Base-by-base conservation (phyloP, 1,140 invertebrate species). In the Hermatobates lingyangjiaoensis region DNA sequence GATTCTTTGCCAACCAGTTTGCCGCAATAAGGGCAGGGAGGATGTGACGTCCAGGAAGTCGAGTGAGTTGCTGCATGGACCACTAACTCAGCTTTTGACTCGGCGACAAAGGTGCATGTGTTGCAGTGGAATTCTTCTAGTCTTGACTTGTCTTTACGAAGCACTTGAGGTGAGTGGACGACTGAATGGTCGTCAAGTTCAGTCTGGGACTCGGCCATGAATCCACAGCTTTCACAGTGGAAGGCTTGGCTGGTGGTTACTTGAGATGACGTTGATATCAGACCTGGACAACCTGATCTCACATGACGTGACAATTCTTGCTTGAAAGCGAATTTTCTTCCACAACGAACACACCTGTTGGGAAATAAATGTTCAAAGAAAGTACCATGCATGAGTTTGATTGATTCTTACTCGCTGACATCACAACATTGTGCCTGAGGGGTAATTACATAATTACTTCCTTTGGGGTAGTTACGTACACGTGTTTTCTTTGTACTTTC, bases 241-340 rank as follows among this genome's bases (percentile, higher is more conserved):
- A 14, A 42, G 50, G 24, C 21, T 34, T 20, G 25, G 10, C 15
- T 27, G 45, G n/a, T 38, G 0, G 38, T 12, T 15, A 7, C 14
- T 14, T 25, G 28, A 21, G 30, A 10, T 18, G 30, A 34, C 30
- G 30, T 18, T 18, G 10, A 10, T 18, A 12, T 18, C 30, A 12
- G 10, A 10, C 30, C 30, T 48, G 27, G 47, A 18, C n/a, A 18
- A 27, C 20, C n/a, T 1, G 20, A 18, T 46, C 62, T 62, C 0
- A 80, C 71, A 59, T 86, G 83, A 15, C 72, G 71, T 0, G 77
- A 75, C 5, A 85, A 67, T 57, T 83, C 80, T 67, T 86, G 82
- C 1, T 78, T 71, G 0, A 83, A 63, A 1, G 74, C 71, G 58
- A 87, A 86, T 14, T 69, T 63, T 57, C 65, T 62, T 0, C 79